phyloP scores from a whole-genome alignment of 2,113 vertebrate genomes.

The Morphnarchus princeps region DNA sequence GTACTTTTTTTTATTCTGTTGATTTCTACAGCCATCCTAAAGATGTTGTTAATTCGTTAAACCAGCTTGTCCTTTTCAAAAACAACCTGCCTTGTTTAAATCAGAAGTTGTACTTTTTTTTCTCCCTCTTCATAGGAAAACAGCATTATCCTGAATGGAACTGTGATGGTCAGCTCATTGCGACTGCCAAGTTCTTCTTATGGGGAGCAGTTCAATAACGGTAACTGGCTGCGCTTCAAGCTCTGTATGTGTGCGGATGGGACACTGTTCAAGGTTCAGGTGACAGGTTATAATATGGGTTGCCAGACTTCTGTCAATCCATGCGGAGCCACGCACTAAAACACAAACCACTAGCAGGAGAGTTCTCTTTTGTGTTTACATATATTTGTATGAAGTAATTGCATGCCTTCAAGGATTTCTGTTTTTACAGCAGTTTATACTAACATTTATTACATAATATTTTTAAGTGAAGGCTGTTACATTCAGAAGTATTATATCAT shows the following conservation, averaged over 20 bases:
- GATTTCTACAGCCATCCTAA: not conserved
- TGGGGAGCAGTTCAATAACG: slow-evolving; percentile 74
- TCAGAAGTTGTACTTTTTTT: not conserved
- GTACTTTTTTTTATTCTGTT: not conserved
- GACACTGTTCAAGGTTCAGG: slow-evolving; percentile 91
- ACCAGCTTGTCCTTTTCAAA: not conserved
- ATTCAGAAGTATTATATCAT: not conserved
- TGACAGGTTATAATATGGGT: slow-evolving; percentile 90
- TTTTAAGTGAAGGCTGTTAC: slow-evolving; percentile 13
- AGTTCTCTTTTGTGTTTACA: not conserved
- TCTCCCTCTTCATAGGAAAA: slow-evolving; percentile 77
- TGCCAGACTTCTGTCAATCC: slow-evolving; percentile 92
- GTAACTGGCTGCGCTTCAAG: slow-evolving; percentile 90
- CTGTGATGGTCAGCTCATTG: slow-evolving; percentile 86
- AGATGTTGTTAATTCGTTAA: not conserved
- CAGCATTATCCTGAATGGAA: slow-evolving; percentile 94
- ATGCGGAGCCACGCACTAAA: slow-evolving; percentile 77
- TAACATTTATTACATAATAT: not conserved
- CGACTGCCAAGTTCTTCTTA: slow-evolving; percentile 84
- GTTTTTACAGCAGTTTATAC: slow-evolving; percentile 44
- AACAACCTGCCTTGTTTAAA: not conserved
- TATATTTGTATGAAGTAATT: slow-evolving; percentile 14
- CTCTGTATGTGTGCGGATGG: slow-evolving; percentile 96
- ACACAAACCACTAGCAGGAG: not conserved
- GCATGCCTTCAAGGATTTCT: slow-evolving; percentile 55